Evolutionary conservation across 2,888 invertebrate genomes (phyloP), one percentile per base, ranked within the genome.

Genomic region (Ornithoptera priamus): DNA sequence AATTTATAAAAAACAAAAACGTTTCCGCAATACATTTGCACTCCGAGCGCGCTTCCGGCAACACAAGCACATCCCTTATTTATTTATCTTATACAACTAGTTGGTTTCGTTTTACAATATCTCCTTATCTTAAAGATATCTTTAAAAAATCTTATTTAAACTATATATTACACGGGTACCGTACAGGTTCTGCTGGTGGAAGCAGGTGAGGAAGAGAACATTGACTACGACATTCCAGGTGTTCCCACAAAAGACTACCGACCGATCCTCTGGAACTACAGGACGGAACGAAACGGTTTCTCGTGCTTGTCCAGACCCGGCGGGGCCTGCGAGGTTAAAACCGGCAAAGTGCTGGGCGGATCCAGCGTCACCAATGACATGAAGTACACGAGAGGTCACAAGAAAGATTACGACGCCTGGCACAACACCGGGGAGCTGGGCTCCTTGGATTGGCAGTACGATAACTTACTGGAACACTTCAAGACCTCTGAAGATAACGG

Each of bases 401-500:
- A 89, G 73, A 82, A 80, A 18, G 93, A 93, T 73, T 93, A 90
- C 65, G 92, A 92, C 69, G 86, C 83, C 0, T 93, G 93, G 93
- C 86, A 89, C 66, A 82, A 71, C 30, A 75, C 80, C 1, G 89
- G 85, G 1, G 82, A 83, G 0, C 72, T 88, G 0, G 88, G 82
- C 0, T 90, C 91, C 0, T 72, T 92, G 58, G 89, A 90, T 2
- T 93, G 93, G 93, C 91, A 90, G 74, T 93, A 81, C 71, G 89
- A 87, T 36, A 87, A 86, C 72, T 74, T 93, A n/a, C 73, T 93
- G 50, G 91, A 91, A 64, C 82, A 86, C 74, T 93, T 92, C 69
- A 93, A 93, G 72, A 78, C 82, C 71, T 86, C 91, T 24, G 93
- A 93, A 71, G 90, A 93, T 76, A 93, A 93, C 73, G 92, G 93